Evolutionary conservation across 35 echinoderm and acorn worm species (phyloP), one percentile per base, ranked within the genome.

Genomic region (Apostichopus parvimensis): DNA sequence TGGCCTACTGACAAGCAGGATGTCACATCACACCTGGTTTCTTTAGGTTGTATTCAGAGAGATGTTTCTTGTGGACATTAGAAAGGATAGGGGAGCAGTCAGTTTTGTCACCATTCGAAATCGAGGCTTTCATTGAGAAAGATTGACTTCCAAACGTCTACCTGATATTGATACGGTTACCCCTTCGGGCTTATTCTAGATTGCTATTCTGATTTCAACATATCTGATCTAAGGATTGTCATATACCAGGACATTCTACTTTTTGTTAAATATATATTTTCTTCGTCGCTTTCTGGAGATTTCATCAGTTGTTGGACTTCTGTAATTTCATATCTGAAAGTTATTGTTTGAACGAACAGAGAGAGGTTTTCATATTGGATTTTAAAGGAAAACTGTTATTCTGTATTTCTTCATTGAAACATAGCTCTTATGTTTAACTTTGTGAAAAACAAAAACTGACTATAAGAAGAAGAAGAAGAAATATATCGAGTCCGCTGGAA

Each of bases 1-100:
- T 93, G 90, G 77, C 70, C 87, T 24, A 87, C 77, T 96, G 95
- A 96, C 95, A 94, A 93, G 57, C 73, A 21, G 54, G 12, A 54
- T 53, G 87, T 93, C 90, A 92, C 79, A 59, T 87, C 90, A 85
- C 95, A 86, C 91, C 70, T 79, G 90, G 71, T 14, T 77, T 72
- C 68, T 72, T 8, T 26, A 72, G 73, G 85, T 76, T 83, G 57
- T 8, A 61, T 72, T 80, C 78, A 77, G 68, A 77, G 79, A 57
- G 55, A 24, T 78, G 45, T 82, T 45, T 89, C 89, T 73, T 28
- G 82, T 91, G 57, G 92, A 87, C 20, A 78, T 88, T 52, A 66
- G 75, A 53, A 65, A 66, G 68, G 75, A n/a, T 25, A 14, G 65
- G 92, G 91, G 79, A 90, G 82, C 71, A 86, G 88, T 94, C 77